Evolutionary conservation across 2,113 vertebrate genomes (phyloP).

Genomic region (Dissostichus mawsoni): DNA sequence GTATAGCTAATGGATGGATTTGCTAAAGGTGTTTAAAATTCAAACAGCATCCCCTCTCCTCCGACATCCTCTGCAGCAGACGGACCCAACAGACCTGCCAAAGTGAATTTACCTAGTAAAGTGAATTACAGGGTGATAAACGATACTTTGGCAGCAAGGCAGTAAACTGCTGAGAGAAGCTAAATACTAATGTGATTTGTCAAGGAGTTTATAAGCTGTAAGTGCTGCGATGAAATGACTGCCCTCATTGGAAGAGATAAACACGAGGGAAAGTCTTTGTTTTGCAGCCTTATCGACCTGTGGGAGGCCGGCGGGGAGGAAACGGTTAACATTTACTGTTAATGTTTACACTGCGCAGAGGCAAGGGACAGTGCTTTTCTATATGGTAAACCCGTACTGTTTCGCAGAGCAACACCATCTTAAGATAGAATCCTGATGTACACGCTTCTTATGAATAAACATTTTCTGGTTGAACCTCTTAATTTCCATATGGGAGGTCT

Average conservation of each 20-base stretch:
- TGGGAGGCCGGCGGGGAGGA: constrained; percentile 59
- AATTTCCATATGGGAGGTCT: constrained; percentile 71
- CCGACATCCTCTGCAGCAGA: constrained; percentile 52
- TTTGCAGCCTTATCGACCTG: constrained; percentile 69
- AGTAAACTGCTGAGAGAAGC: constrained; percentile 84
- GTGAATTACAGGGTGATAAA: constrained; percentile 84
- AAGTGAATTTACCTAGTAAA: constrained; percentile 80
- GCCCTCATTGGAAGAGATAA: constrained; percentile 77
- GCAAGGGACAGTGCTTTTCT: constrained; percentile 32
- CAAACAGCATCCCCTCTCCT: constrained; percentile 49
- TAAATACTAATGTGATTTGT: constrained; percentile 85
- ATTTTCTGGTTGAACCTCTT: constrained; percentile 69
- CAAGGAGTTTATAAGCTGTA: constrained; percentile 83
- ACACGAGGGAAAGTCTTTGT: constrained; percentile 72
- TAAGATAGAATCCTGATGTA: constrained; percentile 64
- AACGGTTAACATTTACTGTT: constrained; percentile 59
- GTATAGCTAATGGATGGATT: background rate
- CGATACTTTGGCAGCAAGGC: constrained; percentile 81
- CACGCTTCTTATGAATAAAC: constrained; percentile 70
- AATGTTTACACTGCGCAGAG: constrained; percentile 10
- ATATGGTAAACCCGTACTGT: constrained; percentile 18
- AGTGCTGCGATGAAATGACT: constrained; percentile 86
- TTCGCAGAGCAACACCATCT: constrained; percentile 34
- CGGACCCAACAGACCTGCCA: constrained; percentile 70
- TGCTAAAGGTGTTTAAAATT: constrained; percentile 38